phyloP scores from a whole-genome alignment of 2,797 vertebrate genomes.

The Betta splendens region DNA sequence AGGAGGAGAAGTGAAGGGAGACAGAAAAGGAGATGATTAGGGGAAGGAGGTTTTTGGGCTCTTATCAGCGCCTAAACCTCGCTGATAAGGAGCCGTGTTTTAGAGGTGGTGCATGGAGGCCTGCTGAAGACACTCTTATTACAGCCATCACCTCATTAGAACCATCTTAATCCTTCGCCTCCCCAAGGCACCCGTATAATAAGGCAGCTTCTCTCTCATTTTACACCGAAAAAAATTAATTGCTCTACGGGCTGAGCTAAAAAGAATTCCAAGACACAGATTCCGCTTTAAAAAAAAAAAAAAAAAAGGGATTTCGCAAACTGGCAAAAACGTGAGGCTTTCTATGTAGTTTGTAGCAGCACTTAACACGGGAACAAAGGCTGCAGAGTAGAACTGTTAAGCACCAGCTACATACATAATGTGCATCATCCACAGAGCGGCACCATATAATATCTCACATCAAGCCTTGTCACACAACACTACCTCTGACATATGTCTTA shows the following conservation, averaged over 20 bases:
- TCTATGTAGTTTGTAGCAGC: constrained; percentile 37
- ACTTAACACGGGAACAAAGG: constrained; percentile 30
- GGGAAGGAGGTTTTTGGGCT: constrained; percentile 40
- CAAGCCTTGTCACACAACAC: constrained; percentile 76
- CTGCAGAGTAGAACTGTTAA: constrained; percentile 53
- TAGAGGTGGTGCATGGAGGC: constrained; percentile 71
- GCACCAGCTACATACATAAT: constrained; percentile 59
- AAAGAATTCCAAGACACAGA: constrained; percentile 69
- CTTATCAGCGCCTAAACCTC: constrained; percentile 76
- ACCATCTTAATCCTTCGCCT: constrained; percentile 82
- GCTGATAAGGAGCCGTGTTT: constrained; percentile 78
- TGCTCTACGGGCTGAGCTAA: constrained; percentile 74
- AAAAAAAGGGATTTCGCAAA: constrained; percentile 59
- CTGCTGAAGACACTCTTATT: constrained; percentile 82
- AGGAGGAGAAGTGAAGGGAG: constrained; percentile 65
- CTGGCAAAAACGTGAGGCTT: constrained; percentile 43
- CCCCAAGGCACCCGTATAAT: constrained; percentile 81
- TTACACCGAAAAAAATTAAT: constrained; percentile 78
- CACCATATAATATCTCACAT: constrained; percentile 72
- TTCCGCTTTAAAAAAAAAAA: constrained; percentile 61
- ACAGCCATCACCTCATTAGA: constrained; percentile 86
- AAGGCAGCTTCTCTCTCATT: constrained; percentile 80
- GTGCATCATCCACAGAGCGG: constrained; percentile 65
- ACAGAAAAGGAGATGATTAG: constrained; percentile 46
- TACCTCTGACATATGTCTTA: constrained; percentile 77